A percentile compares a stretch with the other conserved stretches of the same genome.
Evolutionary conservation across 2,797 vertebrate genomes (phyloP).

Genomic region (Acrocephalus scirpaceus): DNA sequence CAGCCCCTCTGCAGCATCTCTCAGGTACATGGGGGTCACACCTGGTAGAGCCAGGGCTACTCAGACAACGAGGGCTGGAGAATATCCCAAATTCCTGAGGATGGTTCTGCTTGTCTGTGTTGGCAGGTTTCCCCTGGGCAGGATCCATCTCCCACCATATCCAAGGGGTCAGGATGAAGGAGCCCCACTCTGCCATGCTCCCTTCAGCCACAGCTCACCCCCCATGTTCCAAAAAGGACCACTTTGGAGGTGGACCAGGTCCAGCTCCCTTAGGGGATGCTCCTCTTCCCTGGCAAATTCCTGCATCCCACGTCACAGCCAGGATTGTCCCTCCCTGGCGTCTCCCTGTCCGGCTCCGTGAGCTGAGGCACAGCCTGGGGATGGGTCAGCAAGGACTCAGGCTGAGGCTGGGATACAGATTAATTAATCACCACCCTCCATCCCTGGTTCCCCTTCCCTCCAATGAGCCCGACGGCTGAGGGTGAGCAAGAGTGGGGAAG

Average conservation of each 20-base stretch:
- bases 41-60: not conserved
- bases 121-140: not conserved
- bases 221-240: fast-evolving
- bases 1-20: not conserved
- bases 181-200: not conserved
- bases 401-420: not conserved
- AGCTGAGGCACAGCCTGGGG: fast-evolving
- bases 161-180: fast-evolving
- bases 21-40: not conserved
- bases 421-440: not conserved
- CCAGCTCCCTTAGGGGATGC: not conserved
- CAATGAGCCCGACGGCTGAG: not conserved
- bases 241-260: not conserved
- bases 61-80: not conserved
- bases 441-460: not conserved
- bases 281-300: not conserved
- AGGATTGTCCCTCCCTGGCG: fast-evolving
- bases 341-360: fast-evolving
- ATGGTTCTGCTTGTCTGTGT: not conserved
- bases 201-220: not conserved
- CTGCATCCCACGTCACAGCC: fast-evolving
- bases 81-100: not conserved
- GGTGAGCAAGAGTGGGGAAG: not conserved
- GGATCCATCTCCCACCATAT: not conserved
- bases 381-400: not conserved